Percentiles rank a stretch among this genome's conserved stretches.
phyloP scores from a whole-genome alignment of 2,113 vertebrate species.

The Prinia subflava region DNA sequence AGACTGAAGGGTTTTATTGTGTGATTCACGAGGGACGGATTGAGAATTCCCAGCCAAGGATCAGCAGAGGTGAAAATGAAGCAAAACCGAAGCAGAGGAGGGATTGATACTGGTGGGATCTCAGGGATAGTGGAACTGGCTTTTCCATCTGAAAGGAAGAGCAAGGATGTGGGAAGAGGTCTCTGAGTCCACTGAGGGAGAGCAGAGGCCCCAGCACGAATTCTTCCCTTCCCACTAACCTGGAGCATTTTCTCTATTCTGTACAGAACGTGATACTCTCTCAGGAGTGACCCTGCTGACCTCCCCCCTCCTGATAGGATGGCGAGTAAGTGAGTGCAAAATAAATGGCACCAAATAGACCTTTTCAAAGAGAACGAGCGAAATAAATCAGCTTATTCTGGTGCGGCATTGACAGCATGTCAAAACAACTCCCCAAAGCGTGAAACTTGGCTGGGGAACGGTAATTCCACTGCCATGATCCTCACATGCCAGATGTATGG shows the following conservation, averaged over 20 bases:
- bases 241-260: background rate
- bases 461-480: slow-evolving; percentile 62
- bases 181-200: slow-evolving; percentile 4
- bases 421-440: slow-evolving; percentile 66
- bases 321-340: slow-evolving; percentile 64
- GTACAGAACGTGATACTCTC: slow-evolving; percentile 58
- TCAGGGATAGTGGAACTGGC: background rate
- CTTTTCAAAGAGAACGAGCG: slow-evolving; percentile 59
- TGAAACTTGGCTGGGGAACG: slow-evolving; percentile 59
- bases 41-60: slow-evolving; percentile 10
- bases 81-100: background rate
- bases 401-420: slow-evolving; percentile 58
- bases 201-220: slow-evolving; percentile 44
- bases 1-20: background rate
- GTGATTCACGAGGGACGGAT: background rate
- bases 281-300: slow-evolving; percentile 55
- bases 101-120: background rate
- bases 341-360: slow-evolving; percentile 63
- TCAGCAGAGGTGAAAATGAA: background rate
- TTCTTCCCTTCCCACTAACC: slow-evolving; percentile 34
- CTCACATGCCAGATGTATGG: slow-evolving; percentile 53
- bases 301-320: slow-evolving; percentile 46
- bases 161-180: slow-evolving; percentile 48
- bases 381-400: slow-evolving; percentile 67
- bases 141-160: slow-evolving; percentile 59